phyloP scores from a whole-genome alignment of 53 echinoderm and acorn worm genomes.

The Mesocentrotus franciscanus region DNA sequence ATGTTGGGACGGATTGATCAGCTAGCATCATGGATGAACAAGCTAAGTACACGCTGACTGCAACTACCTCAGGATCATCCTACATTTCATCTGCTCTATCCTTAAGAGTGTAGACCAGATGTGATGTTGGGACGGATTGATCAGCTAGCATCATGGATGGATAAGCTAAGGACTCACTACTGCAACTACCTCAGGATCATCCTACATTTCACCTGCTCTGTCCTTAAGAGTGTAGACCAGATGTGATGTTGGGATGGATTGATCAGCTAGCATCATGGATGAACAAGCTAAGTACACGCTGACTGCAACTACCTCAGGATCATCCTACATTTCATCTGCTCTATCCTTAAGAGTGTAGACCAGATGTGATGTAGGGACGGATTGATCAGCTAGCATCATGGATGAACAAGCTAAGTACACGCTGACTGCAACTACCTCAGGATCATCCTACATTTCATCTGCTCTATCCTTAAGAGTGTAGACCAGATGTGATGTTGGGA shows the following conservation, averaged over 20 bases:
- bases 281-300: background rate
- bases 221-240: slow-evolving; percentile 17
- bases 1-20: slow-evolving; percentile 22
- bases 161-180: background rate
- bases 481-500: slow-evolving; percentile 48
- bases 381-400: background rate
- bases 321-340: background rate
- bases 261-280: slow-evolving; percentile 7
- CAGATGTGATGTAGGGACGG: background rate
- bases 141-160: slow-evolving; percentile 39
- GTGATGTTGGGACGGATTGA: slow-evolving; percentile 2
- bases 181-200: too few species aligned
- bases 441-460: background rate
- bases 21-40: background rate
- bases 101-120: slow-evolving; percentile 57
- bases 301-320: background rate
- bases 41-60: background rate
- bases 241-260: background rate
- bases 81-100: background rate
- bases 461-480: too few species aligned
- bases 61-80: slow-evolving; percentile 18
- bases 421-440: background rate
- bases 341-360: background rate
- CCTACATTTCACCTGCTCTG: too few species aligned
- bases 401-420: background rate